These are phyloP conservation scores for Dermatophagoides farinae DNA, from an alignment of 1,140 invertebrate species.

Conservation along the genomic window DNA sequence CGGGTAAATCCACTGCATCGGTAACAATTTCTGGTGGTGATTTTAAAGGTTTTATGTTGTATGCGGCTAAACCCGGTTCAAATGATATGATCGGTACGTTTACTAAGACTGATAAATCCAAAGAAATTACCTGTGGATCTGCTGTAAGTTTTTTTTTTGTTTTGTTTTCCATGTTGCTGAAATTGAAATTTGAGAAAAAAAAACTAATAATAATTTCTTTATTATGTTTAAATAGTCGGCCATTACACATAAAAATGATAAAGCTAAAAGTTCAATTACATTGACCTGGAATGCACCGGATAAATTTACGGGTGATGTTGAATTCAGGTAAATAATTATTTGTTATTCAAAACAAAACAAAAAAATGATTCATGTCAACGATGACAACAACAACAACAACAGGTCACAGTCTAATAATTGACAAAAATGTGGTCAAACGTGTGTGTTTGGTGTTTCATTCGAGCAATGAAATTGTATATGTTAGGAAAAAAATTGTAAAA, in stretches of 20 bases:
- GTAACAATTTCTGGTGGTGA: constrained; percentile 1
- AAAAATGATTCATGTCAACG: not conserved
- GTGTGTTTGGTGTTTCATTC: no score
- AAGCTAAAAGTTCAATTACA: not conserved
- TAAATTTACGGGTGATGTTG: constrained; percentile 2
- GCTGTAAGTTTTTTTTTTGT: not conserved
- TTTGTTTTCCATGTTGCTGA: not conserved
- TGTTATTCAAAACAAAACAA: no score
- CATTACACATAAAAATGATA: constrained; percentile 2
- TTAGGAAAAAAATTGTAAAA: no score
- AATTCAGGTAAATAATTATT: constrained; percentile 2
- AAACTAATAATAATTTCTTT: not conserved
- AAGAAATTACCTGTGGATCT: not conserved
- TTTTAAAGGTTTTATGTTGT: constrained; percentile 7
- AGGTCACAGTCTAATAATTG: not conserved
- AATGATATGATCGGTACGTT: constrained; percentile 6
- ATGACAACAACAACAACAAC: not conserved
- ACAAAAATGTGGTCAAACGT: no score
- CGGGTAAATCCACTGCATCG: not conserved
- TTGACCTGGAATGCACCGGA: constrained; percentile 9
- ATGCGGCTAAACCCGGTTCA: not conserved
- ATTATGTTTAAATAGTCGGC: not conserved
- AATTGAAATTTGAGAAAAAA: not conserved
- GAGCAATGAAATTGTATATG: no score
- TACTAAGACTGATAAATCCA: not conserved